Base-by-base conservation (phyloP, 2,888 invertebrate genomes). In the Anarsia innoxiella region DNA sequence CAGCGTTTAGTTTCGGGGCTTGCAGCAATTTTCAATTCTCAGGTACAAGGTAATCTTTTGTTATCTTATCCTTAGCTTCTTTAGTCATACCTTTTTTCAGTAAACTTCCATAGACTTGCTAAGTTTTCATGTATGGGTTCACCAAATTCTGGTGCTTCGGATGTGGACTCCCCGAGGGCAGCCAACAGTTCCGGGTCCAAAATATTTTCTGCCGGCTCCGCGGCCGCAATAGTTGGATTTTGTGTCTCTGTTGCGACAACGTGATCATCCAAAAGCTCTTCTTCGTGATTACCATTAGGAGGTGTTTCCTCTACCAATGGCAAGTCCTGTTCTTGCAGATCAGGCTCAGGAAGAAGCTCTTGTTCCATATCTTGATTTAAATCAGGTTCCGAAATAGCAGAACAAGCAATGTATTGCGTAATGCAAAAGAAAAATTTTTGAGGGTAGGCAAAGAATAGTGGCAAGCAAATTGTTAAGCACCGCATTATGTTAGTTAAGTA, bases 1-100 rank as follows among this genome's bases (percentile, higher is more conserved):
- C 44, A 0, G 39, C 33, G 16, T 50, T 50, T 6, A 48, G 15
- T 14, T 41, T 46, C 6, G 47, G 48, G 1, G 50, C 40, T 26
- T 51, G 46, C n/a, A 51, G 23, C n/a, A 51, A 12, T n/a, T n/a
- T 36, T 29, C 48, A 48, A 12, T 48, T 48, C 1, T 12, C 33
- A 0, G 51, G 51, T 2, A 36, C 10, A 5, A 36, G 23, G 11
- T 36, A 36, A 2, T 29, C 13, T 29, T 36, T 36, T 1, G 12
- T 12, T 1, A 36, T 3, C 12, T 19, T 11, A 6, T 36, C 36
- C 10, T 23, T 36, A 12, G 11, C 2, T 19, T 36, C 36, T 10
- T 36, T 36, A 6, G 29, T 9, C 28, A 29, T 11, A 12, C 36
- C 36, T 29, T 36, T 36, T 12, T 29, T 28, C 5, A 36, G 13